These are phyloP conservation scores for Pantherophis vulpinus DNA, from an alignment of 2,797 vertebrate species.

Conservation along the genomic window DNA sequence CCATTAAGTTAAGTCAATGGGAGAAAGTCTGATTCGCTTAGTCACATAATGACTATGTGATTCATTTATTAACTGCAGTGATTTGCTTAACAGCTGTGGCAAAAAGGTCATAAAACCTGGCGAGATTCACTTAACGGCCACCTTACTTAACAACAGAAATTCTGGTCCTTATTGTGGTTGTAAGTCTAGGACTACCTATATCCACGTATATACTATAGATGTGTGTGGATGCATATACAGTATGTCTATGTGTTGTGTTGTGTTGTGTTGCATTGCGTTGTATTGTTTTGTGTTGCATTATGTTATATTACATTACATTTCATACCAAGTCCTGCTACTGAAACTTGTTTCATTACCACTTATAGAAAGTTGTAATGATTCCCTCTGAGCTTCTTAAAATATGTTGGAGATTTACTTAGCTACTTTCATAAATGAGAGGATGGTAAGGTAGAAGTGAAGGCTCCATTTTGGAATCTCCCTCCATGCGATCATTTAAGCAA, in stretches of 20 bases:
- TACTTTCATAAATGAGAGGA: not conserved
- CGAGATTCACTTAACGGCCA: not conserved
- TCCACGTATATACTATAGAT: too few relatives aligned
- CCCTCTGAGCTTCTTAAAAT: not conserved
- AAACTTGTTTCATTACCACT: not conserved
- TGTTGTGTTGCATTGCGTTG: not conserved
- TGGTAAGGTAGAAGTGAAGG: not conserved
- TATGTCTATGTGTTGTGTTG: not conserved
- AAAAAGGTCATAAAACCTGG: not conserved
- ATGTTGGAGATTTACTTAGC: not conserved
- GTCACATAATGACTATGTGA: not conserved
- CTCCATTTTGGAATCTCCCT: not conserved
- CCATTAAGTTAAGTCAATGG: not conserved
- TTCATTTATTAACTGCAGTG: not conserved
- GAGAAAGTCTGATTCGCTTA: not conserved
- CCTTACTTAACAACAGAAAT: not conserved
- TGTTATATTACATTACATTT: not conserved
- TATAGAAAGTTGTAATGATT: not conserved
- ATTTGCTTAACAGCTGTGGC: not conserved
- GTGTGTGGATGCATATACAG: not conserved
- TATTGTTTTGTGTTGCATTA: not conserved
- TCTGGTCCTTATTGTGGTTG: not conserved
- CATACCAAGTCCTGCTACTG: not conserved
- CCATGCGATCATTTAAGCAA: not conserved
- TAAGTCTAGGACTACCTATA: not conserved